Conservation (phyloP, 2,888 invertebrate genomes). For the Dicyrtoma fusca region DNA sequence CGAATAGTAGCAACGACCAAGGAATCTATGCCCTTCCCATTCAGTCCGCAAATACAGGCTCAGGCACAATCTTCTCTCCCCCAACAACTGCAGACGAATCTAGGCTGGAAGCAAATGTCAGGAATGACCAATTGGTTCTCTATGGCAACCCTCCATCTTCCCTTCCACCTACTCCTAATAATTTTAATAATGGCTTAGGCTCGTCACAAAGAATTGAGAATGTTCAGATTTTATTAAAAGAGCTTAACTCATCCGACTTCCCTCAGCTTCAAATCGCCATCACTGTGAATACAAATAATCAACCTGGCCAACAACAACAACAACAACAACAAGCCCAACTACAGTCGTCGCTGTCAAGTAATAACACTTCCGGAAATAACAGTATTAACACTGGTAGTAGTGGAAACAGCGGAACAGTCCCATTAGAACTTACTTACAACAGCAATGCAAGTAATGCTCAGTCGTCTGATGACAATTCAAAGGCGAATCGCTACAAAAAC, state of each 20-base stretch:
- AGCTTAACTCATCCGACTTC: conserved; percentile 50
- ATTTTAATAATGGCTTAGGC: conserved; percentile 12
- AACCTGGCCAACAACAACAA: conserved; percentile 2
- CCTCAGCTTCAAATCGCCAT: conserved; percentile 57
- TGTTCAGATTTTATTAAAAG: conserved; percentile 56
- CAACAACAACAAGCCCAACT: conserved; percentile 9
- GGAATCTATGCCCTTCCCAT: not conserved
- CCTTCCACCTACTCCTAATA: not conserved
- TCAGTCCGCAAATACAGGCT: not conserved
- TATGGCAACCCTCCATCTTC: conserved; percentile 13
- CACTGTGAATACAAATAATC: conserved; percentile 54
- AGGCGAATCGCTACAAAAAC: conserved; percentile 52
- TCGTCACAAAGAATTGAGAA: conserved; percentile 52
- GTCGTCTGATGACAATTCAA: conserved; percentile 27
- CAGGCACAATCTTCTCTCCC: not conserved
- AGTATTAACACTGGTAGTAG: conserved; percentile 23
- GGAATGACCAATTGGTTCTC: conserved; percentile 26
- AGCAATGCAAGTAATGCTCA: conserved; percentile 1
- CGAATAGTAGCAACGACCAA: conserved; percentile 3
- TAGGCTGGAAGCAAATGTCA: not conserved
- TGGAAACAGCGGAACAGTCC: conserved; percentile 19
- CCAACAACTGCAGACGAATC: too few species aligned
- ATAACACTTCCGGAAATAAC: conserved; percentile 21
- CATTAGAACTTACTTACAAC: conserved; percentile 15
- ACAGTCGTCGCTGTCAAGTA: conserved; percentile 16